These are phyloP conservation scores for Drosophila picticornis DNA, from an alignment of 2,888 invertebrate genomes.

Conservation along the genomic window DNA sequence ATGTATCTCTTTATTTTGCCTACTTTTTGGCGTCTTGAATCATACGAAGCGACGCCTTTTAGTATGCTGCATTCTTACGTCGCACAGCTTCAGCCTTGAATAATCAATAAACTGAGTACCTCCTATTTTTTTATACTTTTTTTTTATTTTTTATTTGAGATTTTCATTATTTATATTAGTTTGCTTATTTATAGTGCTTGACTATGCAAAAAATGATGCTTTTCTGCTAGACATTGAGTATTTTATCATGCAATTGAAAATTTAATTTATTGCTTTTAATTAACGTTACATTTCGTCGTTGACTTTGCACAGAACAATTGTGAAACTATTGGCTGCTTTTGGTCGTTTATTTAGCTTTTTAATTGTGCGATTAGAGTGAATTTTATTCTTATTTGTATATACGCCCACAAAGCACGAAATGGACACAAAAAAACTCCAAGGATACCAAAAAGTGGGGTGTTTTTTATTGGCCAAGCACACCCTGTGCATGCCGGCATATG, in stretches of 20 bases:
- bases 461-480: conserved; percentile 31
- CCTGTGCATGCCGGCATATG: conserved; percentile 47
- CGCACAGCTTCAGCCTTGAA: conserved; percentile 14
- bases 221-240: conserved; percentile 18
- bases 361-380: conserved; percentile 29
- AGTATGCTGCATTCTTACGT: conserved; percentile 44
- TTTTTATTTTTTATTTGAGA: neutral
- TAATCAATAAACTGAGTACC: conserved; percentile 48
- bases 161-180: neutral
- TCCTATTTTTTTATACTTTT: neutral
- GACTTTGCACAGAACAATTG: neutral
- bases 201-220: neutral
- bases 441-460: conserved; percentile 62
- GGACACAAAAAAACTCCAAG: conserved; percentile 67
- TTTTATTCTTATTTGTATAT: conserved; percentile 46
- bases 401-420: conserved; percentile 51
- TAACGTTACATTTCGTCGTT: conserved; percentile 3
- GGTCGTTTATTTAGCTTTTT: conserved; percentile 12
- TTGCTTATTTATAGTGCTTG: neutral
- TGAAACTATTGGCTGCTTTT: conserved; percentile 1
- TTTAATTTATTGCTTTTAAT: conserved; percentile 14
- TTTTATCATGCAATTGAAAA: conserved; percentile 22
- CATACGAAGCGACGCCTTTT: conserved; percentile 35
- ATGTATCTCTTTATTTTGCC: conserved; percentile 42
- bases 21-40: conserved; percentile 59